phyloP scores from a whole-genome alignment of 2,797 vertebrate species.

The Cygnus olor region DNA sequence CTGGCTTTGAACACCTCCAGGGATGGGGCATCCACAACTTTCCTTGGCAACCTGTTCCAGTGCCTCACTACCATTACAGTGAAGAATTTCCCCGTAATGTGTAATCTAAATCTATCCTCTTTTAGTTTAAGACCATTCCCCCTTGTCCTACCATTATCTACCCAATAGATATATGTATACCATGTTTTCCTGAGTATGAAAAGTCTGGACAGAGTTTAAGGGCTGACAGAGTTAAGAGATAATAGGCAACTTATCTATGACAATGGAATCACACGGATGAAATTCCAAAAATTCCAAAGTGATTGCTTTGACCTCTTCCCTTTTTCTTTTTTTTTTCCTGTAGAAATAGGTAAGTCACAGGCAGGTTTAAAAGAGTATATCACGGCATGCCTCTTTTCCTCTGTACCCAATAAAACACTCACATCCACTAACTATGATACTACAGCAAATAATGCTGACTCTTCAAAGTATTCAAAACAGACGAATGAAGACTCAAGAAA shows the following conservation, averaged over 20 bases:
- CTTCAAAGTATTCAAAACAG: constrained; percentile 7
- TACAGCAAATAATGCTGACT: background rate
- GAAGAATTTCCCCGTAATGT: too few relatives aligned
- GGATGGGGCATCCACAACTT: too few relatives aligned
- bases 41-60: too few relatives aligned
- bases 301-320: background rate
- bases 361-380: background rate
- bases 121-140: too few relatives aligned
- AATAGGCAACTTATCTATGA: background rate
- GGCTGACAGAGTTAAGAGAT: background rate
- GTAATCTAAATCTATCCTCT: too few relatives aligned
- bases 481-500: background rate
- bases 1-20: too few relatives aligned
- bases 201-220: background rate
- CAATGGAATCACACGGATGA: background rate
- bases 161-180: background rate
- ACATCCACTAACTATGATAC: background rate
- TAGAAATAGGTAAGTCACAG: background rate
- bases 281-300: background rate
- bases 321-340: background rate
- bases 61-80: too few relatives aligned
- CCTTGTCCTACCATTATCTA: too few relatives aligned
- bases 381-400: background rate
- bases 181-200: background rate
- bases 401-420: background rate